Base-by-base conservation (phyloP, 35 echinoderm and acorn worm genomes). In the Apostichopus japonicus region DNA sequence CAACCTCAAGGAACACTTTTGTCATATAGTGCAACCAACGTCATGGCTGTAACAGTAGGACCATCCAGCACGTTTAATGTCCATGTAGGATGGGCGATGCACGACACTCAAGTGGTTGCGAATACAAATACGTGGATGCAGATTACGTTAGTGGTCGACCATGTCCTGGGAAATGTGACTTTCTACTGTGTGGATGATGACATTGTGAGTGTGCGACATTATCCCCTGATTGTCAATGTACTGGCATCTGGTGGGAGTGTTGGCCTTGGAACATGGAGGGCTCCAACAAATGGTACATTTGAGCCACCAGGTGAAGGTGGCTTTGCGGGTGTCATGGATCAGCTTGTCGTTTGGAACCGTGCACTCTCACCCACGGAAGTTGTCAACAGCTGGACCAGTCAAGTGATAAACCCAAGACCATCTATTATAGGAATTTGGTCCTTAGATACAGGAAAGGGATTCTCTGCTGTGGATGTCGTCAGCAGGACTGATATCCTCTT, bases 261-360 rank as follows among this genome's bases (percentile, higher is more conserved):
- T 52, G 90, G 96, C 55, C 80, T 98, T 72, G 96, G 96, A 82
- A 95, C 92, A 70, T 98, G 96, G 96, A 88, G 92, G 67, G 65
- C 93, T 8, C 96, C 96, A 67, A 54, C 25, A 11, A 78, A 87
- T 93, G 94, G 88, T 13, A 79, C 89, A 56, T 82, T 72, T 11
- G 9, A 90, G 8, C 53, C 87, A 55, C 96, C 94, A 75, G 63
- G 63, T 19, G 23, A 54, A 54, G 86, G 83, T 67, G 33, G 16
- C 8, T 98, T 98, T 90, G 59, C 78, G 82, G 96, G 96, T 19
- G 65, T 92, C 11, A 90, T 95, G 9, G 94, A 95, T 88, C 87
- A 80, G 6, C 65, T 98, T 23, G 62, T 90, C 15, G 61, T 95
- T n/a, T 95, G 94, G 94, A 75, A 87, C 21, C 23, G 70, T 55